These are phyloP conservation scores for Tangara arthus DNA, from an alignment of 2,797 vertebrate genomes.

Conservation along the genomic window DNA sequence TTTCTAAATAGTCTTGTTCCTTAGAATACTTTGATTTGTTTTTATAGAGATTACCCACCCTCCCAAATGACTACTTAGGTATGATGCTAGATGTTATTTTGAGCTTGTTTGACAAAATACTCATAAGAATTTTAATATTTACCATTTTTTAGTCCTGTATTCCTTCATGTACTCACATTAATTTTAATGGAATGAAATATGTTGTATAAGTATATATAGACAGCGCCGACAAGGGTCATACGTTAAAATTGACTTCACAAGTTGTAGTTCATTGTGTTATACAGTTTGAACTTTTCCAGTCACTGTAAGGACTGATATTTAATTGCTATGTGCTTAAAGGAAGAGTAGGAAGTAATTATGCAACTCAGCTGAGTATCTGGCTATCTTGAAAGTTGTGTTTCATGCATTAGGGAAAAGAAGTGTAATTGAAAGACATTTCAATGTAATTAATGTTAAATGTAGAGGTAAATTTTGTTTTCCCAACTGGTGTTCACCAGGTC, in stretches of 20 bases:
- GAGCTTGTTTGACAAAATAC: neutral
- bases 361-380: neutral
- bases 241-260: neutral
- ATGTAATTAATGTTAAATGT: neutral
- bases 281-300: neutral
- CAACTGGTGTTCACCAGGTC: neutral
- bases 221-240: neutral
- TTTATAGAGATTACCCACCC: neutral
- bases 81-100: neutral
- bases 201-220: neutral
- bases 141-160: neutral
- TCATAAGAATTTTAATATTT: neutral
- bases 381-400: neutral
- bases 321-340: neutral
- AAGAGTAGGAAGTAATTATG: neutral
- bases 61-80: neutral
- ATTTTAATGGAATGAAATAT: neutral
- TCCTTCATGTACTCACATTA: neutral
- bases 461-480: constrained; percentile 5
- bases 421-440: neutral
- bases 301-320: neutral
- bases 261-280: neutral
- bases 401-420: neutral
- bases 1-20: neutral
- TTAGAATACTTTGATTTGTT: neutral